Evolutionary conservation across 2,888 invertebrate genomes (phyloP).

Genomic region (Troides aeacus): DNA sequence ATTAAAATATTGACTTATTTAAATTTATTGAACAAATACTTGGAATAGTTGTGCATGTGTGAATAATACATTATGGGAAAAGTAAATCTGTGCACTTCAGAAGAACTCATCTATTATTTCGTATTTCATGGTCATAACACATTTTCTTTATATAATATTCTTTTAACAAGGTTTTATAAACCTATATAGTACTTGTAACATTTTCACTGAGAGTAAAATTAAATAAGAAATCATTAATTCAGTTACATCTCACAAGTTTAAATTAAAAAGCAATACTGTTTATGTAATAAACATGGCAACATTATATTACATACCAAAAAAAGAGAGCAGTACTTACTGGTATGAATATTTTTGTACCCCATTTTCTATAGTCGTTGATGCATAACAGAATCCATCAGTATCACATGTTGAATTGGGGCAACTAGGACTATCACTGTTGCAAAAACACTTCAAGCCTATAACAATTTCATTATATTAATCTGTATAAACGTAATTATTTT

Average conservation of each 20-base stretch:
- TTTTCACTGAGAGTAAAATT: background rate
- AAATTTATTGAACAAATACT: conserved; percentile 41
- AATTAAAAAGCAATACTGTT: conserved; percentile 1
- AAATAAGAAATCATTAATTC: background rate
- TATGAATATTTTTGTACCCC: conserved; percentile 84
- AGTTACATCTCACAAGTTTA: background rate
- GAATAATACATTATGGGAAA: background rate
- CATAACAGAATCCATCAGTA: conserved; percentile 94
- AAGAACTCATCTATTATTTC: background rate
- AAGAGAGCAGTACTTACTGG: conserved; percentile 82
- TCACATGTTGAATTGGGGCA: conserved; percentile 89
- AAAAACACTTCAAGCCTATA: conserved; percentile 89
- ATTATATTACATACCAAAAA: background rate
- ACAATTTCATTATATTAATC: conserved; percentile 3
- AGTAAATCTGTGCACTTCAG: conserved; percentile 37
- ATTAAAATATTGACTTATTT: conserved; percentile 51
- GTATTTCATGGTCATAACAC: background rate
- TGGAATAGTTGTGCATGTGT: background rate
- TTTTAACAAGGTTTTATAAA: background rate
- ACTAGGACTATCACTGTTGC: conserved; percentile 89
- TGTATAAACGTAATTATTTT: too few relatives aligned
- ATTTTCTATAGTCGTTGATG: conserved; percentile 85
- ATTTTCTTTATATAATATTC: background rate
- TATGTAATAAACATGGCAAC: background rate
- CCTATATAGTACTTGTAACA: background rate